These are phyloP conservation scores for Leptinotarsa undecemlineata DNA, from an alignment of 1,140 invertebrate genomes.

Conservation along the genomic window DNA sequence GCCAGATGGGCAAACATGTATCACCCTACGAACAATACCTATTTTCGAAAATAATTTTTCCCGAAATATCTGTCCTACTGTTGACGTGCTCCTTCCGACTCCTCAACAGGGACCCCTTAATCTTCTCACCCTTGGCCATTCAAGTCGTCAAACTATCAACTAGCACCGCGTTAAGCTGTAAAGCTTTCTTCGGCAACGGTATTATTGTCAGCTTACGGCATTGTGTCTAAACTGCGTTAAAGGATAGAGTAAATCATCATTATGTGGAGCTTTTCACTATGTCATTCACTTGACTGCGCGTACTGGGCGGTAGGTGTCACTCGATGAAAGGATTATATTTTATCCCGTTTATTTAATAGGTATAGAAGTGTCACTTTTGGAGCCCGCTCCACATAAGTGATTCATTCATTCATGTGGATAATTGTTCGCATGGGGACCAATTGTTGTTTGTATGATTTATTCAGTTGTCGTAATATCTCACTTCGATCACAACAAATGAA, in stretches of 20 bases:
- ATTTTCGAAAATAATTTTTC: neutral
- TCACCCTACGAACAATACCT: neutral
- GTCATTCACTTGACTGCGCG: slow-evolving; percentile 11
- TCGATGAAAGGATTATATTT: slow-evolving; percentile 18
- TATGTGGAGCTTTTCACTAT: slow-evolving; percentile 11
- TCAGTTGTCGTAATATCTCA: too few species aligned
- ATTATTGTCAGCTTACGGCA: slow-evolving; percentile 15
- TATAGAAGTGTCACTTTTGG: slow-evolving; percentile 12
- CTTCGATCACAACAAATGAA: too few species aligned
- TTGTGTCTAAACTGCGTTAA: slow-evolving; percentile 15
- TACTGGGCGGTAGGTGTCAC: neutral
- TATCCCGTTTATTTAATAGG: slow-evolving; percentile 9
- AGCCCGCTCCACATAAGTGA: neutral
- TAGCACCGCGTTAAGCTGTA: neutral
- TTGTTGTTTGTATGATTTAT: neutral
- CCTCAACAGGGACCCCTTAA: slow-evolving; percentile 6
- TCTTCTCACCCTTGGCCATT: slow-evolving; percentile 10
- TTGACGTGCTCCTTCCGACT: neutral
- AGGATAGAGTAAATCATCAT: slow-evolving; percentile 19
- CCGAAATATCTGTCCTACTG: neutral
- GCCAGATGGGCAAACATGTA: too few species aligned
- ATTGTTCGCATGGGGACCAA: neutral
- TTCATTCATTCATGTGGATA: neutral
- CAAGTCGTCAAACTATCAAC: slow-evolving; percentile 1
- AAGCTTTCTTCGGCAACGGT: slow-evolving; percentile 12